Evolutionary conservation across 2,113 vertebrate genomes (phyloP).

Genomic region (Seriola aureovittata): DNA sequence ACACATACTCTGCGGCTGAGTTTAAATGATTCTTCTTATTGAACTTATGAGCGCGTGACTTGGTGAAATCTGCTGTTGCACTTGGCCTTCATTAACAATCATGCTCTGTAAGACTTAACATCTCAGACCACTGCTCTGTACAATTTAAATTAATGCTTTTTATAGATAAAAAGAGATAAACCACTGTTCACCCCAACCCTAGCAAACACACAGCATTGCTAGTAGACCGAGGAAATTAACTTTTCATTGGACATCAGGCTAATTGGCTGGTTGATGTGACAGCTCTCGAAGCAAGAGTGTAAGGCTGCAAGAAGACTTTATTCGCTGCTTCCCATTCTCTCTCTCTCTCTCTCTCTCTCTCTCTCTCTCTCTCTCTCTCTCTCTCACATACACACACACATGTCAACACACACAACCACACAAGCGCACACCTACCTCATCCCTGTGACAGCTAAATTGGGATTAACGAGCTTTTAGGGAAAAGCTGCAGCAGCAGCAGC

Average conservation of each 20-base stretch:
- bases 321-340: slow-evolving; percentile 34
- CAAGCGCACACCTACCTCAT: slow-evolving; percentile 52
- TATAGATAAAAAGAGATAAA: slow-evolving; percentile 9
- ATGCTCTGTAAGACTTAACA: slow-evolving; percentile 11
- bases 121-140: slow-evolving; percentile 20
- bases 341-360: not conserved
- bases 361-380: not conserved
- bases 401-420: slow-evolving; percentile 7
- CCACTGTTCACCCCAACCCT: slow-evolving; percentile 8
- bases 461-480: slow-evolving; percentile 77
- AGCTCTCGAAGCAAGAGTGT: slow-evolving; percentile 37
- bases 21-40: not conserved
- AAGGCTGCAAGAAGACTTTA: slow-evolving; percentile 44
- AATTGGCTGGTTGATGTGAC: slow-evolving; percentile 69
- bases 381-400: not conserved
- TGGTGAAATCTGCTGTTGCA: not conserved
- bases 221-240: slow-evolving; percentile 52
- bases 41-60: not conserved
- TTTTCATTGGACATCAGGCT: slow-evolving; percentile 67
- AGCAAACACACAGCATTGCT: slow-evolving; percentile 29
- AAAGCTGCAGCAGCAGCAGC: slow-evolving; percentile 63
- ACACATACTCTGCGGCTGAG: too few species aligned
- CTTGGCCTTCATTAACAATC: slow-evolving; percentile 30
- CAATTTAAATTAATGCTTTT: slow-evolving; percentile 23
- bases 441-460: slow-evolving; percentile 75